Conservation (phyloP, 2,797 vertebrate species). For the Denticeps clupeoides region DNA sequence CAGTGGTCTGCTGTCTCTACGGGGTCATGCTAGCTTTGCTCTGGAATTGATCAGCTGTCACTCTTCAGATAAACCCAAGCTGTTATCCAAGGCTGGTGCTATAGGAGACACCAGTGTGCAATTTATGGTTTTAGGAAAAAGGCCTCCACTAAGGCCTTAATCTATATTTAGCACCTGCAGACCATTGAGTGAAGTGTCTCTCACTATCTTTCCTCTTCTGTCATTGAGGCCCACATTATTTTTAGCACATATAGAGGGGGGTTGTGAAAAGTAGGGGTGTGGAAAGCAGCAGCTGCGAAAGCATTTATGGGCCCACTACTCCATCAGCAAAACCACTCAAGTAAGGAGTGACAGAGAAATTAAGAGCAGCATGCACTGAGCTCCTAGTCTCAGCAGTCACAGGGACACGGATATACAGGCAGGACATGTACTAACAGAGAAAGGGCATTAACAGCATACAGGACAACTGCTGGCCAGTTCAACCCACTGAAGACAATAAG, state of each 20-base stretch:
- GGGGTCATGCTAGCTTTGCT: no score
- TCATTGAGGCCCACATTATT: conserved; percentile 57
- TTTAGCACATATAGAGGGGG: conserved; percentile 41
- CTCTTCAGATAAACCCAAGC: no score
- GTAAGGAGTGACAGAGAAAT: conserved; percentile 26
- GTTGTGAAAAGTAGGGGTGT: not conserved
- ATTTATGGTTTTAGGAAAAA: not conserved
- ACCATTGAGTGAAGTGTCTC: conserved; percentile 47
- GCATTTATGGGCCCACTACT: conserved; percentile 43
- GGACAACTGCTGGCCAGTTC: not conserved
- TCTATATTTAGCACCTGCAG: conserved; percentile 52
- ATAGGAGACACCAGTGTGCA: no score
- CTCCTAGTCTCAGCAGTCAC: conserved; percentile 12
- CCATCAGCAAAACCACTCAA: no score
- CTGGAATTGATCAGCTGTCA: no score
- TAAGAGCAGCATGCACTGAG: conserved; percentile 2
- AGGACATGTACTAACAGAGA: not conserved
- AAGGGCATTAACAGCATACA: not conserved
- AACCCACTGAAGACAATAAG: not conserved
- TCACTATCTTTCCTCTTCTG: conserved; percentile 54
- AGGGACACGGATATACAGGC: conserved; percentile 2
- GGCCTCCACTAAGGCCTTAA: conserved; percentile 35
- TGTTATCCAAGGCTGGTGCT: no score
- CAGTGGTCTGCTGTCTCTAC: no score
- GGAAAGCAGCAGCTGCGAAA: conserved; percentile 57